phyloP scores from a whole-genome alignment of 2,888 invertebrate species.

The Melinaea marsaeus region DNA sequence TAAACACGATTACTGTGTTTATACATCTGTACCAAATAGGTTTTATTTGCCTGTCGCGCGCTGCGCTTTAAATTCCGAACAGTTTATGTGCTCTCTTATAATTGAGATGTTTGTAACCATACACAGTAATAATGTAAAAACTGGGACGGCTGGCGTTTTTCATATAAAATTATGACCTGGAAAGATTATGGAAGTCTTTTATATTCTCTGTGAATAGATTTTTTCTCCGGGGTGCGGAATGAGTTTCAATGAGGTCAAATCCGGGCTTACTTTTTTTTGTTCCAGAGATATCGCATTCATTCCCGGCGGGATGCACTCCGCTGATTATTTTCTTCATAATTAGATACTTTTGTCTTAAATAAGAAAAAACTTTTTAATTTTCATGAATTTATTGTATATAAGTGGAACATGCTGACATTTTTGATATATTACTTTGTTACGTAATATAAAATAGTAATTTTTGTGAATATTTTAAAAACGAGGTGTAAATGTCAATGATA shows the following conservation, averaged over 20 bases:
- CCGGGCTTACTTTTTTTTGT: conserved; percentile 11
- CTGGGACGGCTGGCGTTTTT: too few relatives aligned
- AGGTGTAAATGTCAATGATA: conserved; percentile 16
- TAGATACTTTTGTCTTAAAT: conserved; percentile 18
- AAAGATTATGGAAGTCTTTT: background rate
- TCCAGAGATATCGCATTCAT: conserved; percentile 23
- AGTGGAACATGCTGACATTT: background rate
- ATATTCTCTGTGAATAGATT: background rate
- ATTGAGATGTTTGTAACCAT: too few relatives aligned
- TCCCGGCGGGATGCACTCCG: conserved; percentile 6
- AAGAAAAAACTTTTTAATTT: too few relatives aligned
- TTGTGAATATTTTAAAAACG: background rate
- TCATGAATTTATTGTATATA: background rate
- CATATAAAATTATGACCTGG: background rate
- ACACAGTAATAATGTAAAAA: too few relatives aligned
- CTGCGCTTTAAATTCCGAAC: too few relatives aligned
- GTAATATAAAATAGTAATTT: background rate
- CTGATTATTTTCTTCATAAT: background rate
- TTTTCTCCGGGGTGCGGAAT: background rate
- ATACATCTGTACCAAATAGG: too few relatives aligned
- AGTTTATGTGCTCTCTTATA: too few relatives aligned
- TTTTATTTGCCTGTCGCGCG: too few relatives aligned
- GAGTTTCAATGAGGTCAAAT: conserved; percentile 14
- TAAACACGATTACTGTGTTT: too few relatives aligned
- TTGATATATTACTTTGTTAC: background rate